Base-by-base conservation (phyloP, 2,113 vertebrate genomes). In the Synodontis membranacea region DNA sequence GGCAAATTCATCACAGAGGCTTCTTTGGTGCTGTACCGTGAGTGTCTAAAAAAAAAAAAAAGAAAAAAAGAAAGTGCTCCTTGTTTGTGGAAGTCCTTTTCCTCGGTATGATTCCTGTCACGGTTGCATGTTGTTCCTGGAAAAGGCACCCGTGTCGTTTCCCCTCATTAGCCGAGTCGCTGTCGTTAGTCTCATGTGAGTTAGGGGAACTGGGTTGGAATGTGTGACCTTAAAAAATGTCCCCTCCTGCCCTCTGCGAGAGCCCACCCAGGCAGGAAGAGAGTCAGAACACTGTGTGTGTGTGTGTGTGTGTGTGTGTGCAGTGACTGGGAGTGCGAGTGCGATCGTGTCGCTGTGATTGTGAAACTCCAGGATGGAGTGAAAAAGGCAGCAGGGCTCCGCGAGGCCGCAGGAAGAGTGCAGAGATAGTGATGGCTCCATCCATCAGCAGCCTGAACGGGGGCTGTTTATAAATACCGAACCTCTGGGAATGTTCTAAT, bases 401-500 rank as follows among this genome's bases (percentile, higher is more conserved):
- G 85, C 88, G 91, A 91, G 93, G 91, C 91, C 60, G 91, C 90
- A 92, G 93, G 92, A 94, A 94, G 92, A 93, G 88, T 84, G 88
- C 80, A 86, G 89, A 82, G 94, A 94, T 93, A 94, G 92, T 84
- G 60, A 91, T 80, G 84, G 25, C 84, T 90, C 93, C 93, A 95
- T 94, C 93, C 91, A 94, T 95, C 95, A 95, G 72, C 34, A 83
- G 86, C 85, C 88, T 83, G 92, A 93, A 92, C 87, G 85, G 90
- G 92, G 87, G 90, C 93, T 94, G 93, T 95, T 94, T 95, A 95
- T 95, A 95, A 94, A 95, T 92, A 93, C 89, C 48, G 54, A 86
- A 42, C 86, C 89, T 87, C 91, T 90, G 95, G 94, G 94, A 96
- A 94, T 95, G 91, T 93, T 83, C 92, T 95, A 96, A 96, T 95